Evolutionary conservation across 1,140 invertebrate species (phyloP).

Genomic region (Eumeta japonica): DNA sequence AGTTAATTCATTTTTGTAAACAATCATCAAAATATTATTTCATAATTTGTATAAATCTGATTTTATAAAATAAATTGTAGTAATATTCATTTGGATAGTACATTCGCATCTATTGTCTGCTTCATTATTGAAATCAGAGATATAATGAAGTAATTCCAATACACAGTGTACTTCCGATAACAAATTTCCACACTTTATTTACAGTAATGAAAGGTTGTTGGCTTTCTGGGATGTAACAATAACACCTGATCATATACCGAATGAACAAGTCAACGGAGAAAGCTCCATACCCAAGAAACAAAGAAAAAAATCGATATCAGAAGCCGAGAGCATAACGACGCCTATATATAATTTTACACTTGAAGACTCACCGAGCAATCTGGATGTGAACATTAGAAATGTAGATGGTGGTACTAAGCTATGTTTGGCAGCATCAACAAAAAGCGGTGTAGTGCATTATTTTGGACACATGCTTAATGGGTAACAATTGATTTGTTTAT

Average conservation of each 20-base stretch:
- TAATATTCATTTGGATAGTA: too few relatives aligned
- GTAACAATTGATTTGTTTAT: constrained; percentile 38
- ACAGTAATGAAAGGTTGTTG: constrained; percentile 48
- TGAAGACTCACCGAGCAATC: constrained; percentile 63
- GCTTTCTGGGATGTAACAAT: constrained; percentile 51
- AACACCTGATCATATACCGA: constrained; percentile 21
- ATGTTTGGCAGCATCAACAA: constrained; percentile 65
- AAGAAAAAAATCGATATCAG: constrained; percentile 24
- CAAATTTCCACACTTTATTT: too few relatives aligned
- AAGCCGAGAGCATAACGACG: constrained; percentile 16
- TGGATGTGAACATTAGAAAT: constrained; percentile 49
- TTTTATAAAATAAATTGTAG: too few relatives aligned
- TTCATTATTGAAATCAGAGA: too few relatives aligned
- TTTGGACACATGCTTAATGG: constrained; percentile 76
- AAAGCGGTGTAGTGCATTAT: constrained; percentile 73
- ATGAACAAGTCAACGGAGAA: constrained; percentile 30
- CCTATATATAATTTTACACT: constrained; percentile 63
- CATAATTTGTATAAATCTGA: too few relatives aligned
- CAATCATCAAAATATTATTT: too few relatives aligned
- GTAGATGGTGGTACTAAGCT: constrained; percentile 46
- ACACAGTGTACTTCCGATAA: too few relatives aligned
- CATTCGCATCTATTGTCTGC: too few relatives aligned
- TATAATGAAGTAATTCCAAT: too few relatives aligned
- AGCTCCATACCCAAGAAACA: constrained; percentile 25
- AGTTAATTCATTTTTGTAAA: too few relatives aligned